Evolutionary conservation across 2,113 vertebrate genomes (phyloP), one percentile per base, ranked within the genome.

Genomic region (Sebastes fasciatus): DNA sequence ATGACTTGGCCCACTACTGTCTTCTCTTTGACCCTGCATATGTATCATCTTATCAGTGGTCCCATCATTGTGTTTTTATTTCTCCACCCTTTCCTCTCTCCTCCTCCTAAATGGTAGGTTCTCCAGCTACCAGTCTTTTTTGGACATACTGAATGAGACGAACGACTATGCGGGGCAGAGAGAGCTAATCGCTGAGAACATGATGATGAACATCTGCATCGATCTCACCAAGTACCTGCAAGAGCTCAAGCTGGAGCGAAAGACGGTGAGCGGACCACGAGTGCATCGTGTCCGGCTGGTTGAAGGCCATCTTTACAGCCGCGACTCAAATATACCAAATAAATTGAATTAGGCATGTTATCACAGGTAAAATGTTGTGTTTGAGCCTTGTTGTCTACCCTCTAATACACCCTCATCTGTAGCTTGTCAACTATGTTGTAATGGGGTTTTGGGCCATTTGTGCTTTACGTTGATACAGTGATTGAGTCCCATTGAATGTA

Each of bases 101-200:
- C 73, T 70, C 34, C 76, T 58, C 42, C 55, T 42, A 26, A 69
- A 64, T 54, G 10, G 75, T 57, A 98, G 97, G 92, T 95, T 97
- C 63, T 96, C 96, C 79, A 97, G 96, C 90, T 97, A 96, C 71
- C 96, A 96, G 90, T 93, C 97, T 1, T 98, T 97, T 49, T 57
- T 96, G 82, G 96, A 97, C 67, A 94, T 97, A 80, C 94, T 97
- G 64, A 97, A 96, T 40, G 97, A 98, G 91, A 95, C 96, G 88
- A 97, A 97, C 1, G 97, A 98, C 90, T 97, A 97, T 3, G 97
- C 97, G 0, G 97, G 97, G 45, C 97, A 97, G 94, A 92, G 97
- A 40, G 97, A 98, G 91, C 95, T 98, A 8, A 96, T 98, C 21
- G 97, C 97, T 0, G 97, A 98, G 92, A 97, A 97, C 91, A 95